phyloP scores from a whole-genome alignment of 1,140 invertebrate species.

The Temnothorax curvispinosus region DNA sequence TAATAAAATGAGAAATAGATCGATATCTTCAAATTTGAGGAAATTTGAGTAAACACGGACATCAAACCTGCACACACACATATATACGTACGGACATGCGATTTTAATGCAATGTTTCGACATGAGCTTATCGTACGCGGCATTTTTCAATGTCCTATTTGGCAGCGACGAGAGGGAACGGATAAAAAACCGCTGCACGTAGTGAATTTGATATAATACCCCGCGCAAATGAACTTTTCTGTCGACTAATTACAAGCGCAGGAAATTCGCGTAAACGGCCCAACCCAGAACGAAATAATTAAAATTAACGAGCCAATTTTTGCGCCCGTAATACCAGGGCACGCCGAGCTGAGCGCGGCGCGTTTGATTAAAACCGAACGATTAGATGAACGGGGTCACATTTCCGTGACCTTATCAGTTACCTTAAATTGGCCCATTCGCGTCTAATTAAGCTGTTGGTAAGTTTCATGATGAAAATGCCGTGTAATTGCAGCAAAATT shows the following conservation, averaged over 20 bases:
- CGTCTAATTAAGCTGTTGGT: conserved; percentile 66
- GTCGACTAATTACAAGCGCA: conserved; percentile 55
- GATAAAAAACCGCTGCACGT: conserved; percentile 35
- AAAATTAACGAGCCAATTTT: conserved; percentile 71
- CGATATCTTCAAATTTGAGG: too few relatives aligned
- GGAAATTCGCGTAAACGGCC: conserved; percentile 49
- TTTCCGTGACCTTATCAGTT: conserved; percentile 66
- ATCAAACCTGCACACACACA: too few relatives aligned
- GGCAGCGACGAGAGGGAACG: conserved; percentile 26
- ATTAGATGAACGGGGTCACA: conserved; percentile 56
- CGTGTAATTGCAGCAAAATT: conserved; percentile 54
- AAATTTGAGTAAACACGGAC: too few relatives aligned
- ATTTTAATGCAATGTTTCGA: too few relatives aligned
- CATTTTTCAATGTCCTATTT: conserved; percentile 55
- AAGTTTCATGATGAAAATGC: conserved; percentile 58
- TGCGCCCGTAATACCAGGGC: conserved; percentile 18
- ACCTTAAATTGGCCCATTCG: conserved; percentile 64
- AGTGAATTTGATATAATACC: conserved; percentile 49
- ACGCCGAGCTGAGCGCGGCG: conserved; percentile 4
- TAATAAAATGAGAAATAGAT: too few relatives aligned
- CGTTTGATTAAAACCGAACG: conserved; percentile 62
- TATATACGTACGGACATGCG: too few relatives aligned
- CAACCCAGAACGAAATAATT: conserved; percentile 64
- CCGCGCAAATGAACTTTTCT: conserved; percentile 62
- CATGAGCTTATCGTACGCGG: conserved; percentile 30